Percentiles rank a stretch among this genome's conserved stretches.
These are phyloP conservation scores for Pelodiscus sinensis DNA, from an alignment of 2,113 vertebrate genomes.

Conservation along the genomic window DNA sequence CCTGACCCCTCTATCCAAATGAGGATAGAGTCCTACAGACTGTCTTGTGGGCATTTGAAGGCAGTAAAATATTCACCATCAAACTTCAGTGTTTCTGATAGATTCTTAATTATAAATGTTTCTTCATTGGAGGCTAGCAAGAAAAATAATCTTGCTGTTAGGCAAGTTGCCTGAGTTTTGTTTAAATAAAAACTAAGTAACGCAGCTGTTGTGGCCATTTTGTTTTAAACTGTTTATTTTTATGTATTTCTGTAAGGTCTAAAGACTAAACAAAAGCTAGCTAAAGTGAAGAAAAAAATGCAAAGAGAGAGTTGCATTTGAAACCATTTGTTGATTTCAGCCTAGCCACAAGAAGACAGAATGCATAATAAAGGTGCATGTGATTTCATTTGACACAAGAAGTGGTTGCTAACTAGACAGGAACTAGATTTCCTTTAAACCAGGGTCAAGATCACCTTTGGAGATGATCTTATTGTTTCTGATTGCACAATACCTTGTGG, in stretches of 20 bases:
- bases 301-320: background rate
- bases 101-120: constrained; percentile 16
- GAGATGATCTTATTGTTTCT: background rate
- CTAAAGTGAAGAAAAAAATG: background rate
- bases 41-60: constrained; percentile 51
- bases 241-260: background rate
- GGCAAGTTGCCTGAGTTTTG: background rate
- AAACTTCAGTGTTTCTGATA: constrained; percentile 22
- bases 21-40: constrained; percentile 51
- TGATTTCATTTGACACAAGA: background rate
- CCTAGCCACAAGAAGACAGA: background rate
- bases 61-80: background rate
- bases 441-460: background rate
- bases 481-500: background rate
- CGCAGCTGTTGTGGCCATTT: background rate
- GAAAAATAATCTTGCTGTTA: background rate
- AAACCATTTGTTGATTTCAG: background rate
- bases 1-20: constrained; percentile 41
- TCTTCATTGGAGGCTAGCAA: constrained; percentile 46
- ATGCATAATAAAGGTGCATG: rapidly evolving
- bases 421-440: constrained; percentile 10
- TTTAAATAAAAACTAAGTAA: constrained; percentile 22
- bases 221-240: background rate
- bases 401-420: constrained; percentile 1
- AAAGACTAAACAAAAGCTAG: background rate